Evolutionary conservation across 2,797 vertebrate genomes (phyloP), one percentile per base, ranked within the genome.

Genomic region (Champsocephalus gunnari): DNA sequence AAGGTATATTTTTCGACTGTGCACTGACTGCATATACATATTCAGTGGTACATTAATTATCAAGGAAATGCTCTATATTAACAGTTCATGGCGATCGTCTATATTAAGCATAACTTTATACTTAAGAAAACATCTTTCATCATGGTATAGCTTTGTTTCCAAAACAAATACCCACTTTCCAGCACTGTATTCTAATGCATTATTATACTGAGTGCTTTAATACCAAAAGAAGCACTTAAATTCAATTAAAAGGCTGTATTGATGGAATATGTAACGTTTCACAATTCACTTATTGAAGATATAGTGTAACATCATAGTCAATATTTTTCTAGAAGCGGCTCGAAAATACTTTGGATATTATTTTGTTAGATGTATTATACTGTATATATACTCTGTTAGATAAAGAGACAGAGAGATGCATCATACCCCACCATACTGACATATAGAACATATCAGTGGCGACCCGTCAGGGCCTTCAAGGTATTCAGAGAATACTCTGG

Each of bases 51-150:
- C 0, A 72, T 68, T 49, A 24, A 43, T 60, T 54, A 67, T 19
- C 38, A n/a, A 57, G 50, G 71, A 66, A 64, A 67, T 43, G 1
- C 48, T 5, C 43, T 58, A 12, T 64, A 54, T 43, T 64, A 55
- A 38, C 43, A 66, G 16, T 75, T 47, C 57, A 41, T 47, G 34
- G 17, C 12, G n/a, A 24, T 47, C 50, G 21, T 71, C 66, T 71
- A 65, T 55, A 47, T 54, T 24, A 12, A 48, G 51, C 17, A 6
- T n/a, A n/a, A 14, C 13, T 12, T n/a, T 44, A 61, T 47, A 47
- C 24, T 67, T 63, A 58, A 43, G 19, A 47, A 47, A 47, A 47
- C 3, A 38, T 28, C 7, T 60, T 59, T 17, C 47, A 68, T 69
- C 28, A 34, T 43, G 38, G 9, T 32, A 28, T 16, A 38, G 45